Evolutionary conservation across 92 coral and sea anemone genomes (phyloP).

Genomic region (Parazoanthus swiftii): DNA sequence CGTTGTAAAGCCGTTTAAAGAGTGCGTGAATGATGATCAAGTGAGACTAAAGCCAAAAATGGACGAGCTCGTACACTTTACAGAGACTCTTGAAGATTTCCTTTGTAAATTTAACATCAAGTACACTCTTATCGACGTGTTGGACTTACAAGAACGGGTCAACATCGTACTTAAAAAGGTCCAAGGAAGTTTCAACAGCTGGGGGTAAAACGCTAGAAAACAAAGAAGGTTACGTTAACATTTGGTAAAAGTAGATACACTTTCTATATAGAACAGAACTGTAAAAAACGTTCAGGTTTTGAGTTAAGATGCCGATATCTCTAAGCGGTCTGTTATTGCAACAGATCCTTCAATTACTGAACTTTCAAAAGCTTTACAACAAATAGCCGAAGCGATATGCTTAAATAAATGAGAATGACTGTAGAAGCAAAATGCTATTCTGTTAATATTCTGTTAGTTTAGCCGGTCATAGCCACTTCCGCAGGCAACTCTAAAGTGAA

Average conservation of each 20-base stretch:
- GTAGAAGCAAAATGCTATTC: too few relatives aligned
- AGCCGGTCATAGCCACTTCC: too few relatives aligned
- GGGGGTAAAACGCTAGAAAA: background rate
- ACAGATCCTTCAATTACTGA: too few relatives aligned
- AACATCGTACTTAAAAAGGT: slow-evolving; percentile 22
- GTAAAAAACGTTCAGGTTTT: background rate
- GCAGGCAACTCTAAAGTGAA: too few relatives aligned
- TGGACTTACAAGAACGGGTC: slow-evolving; percentile 57
- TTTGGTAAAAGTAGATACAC: background rate
- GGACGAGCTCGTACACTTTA: slow-evolving; percentile 71
- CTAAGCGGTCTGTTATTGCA: too few relatives aligned
- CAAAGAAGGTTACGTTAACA: background rate
- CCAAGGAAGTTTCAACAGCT: slow-evolving; percentile 4
- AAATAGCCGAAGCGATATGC: too few relatives aligned
- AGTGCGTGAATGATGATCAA: slow-evolving; percentile 73
- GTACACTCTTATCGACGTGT: slow-evolving; percentile 62
- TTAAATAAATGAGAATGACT: too few relatives aligned
- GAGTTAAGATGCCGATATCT: too few relatives aligned
- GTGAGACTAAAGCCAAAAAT: slow-evolving; percentile 76
- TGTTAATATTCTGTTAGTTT: too few relatives aligned
- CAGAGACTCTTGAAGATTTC: slow-evolving; percentile 66
- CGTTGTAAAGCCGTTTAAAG: slow-evolving; percentile 79
- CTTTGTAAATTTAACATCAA: slow-evolving; percentile 57
- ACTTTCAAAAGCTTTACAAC: too few relatives aligned
- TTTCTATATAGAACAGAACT: background rate